Evolutionary conservation across 2,888 invertebrate genomes (phyloP).

Genomic region (Lithophane leautieri): DNA sequence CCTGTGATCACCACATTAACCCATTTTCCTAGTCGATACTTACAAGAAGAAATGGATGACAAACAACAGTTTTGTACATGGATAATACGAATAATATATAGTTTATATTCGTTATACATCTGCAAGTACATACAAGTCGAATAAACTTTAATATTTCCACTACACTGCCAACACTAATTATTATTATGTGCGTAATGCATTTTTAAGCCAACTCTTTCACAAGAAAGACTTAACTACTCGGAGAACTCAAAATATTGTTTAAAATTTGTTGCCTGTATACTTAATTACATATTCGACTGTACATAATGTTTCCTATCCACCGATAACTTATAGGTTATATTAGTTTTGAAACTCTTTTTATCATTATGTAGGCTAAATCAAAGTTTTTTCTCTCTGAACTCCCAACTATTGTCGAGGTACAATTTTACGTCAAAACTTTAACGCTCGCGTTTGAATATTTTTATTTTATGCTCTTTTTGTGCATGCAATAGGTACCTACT

Average conservation of each 20-base stretch:
- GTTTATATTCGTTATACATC: conserved; percentile 27
- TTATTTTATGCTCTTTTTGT: conserved; percentile 31
- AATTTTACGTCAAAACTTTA: conserved; percentile 52
- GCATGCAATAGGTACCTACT: neutral
- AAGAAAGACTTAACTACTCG: neutral
- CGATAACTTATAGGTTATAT: conserved; percentile 10
- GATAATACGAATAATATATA: conserved; percentile 36
- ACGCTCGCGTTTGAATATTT: conserved; percentile 47
- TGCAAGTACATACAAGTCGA: conserved; percentile 12
- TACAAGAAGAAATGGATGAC: conserved; percentile 34
- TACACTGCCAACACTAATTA: neutral
- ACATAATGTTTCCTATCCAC: conserved; percentile 16
- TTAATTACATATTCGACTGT: neutral
- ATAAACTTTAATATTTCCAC: neutral
- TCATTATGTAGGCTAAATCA: conserved; percentile 48
- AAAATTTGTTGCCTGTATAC: neutral
- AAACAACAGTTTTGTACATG: conserved; percentile 27
- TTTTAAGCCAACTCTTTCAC: neutral
- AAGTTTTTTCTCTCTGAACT: conserved; percentile 45
- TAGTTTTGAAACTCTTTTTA: conserved; percentile 34
- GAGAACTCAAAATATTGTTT: neutral
- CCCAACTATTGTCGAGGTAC: conserved; percentile 41
- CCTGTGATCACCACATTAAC: conserved; percentile 45
- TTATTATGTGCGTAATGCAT: neutral
- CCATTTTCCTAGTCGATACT: conserved; percentile 49